Evolutionary conservation across 2,797 vertebrate genomes (phyloP).

Genomic region (Myotis findleyi): DNA sequence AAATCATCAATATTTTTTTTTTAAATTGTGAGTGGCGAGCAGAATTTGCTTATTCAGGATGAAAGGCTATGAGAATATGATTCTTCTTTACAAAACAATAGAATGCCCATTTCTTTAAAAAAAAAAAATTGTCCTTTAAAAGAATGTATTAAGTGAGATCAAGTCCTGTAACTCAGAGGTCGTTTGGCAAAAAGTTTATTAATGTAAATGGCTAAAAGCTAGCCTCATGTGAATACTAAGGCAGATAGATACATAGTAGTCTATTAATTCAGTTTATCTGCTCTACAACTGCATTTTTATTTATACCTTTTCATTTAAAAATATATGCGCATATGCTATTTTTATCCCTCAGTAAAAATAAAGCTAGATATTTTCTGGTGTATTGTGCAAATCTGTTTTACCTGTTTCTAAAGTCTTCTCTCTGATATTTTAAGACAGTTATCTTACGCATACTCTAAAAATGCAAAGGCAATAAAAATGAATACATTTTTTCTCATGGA

Average conservation of each 20-base stretch:
- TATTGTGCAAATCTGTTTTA: slow-evolving; percentile 67
- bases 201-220: slow-evolving; percentile 40
- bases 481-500: slow-evolving; percentile 34
- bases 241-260: slow-evolving; percentile 9
- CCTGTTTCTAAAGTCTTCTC: slow-evolving; percentile 71
- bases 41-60: slow-evolving; percentile 31
- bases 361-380: slow-evolving; percentile 63
- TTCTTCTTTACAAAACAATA: slow-evolving; percentile 38
- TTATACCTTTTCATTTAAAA: slow-evolving; percentile 76
- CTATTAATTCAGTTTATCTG: slow-evolving; percentile 60
- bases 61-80: neutral
- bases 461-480: slow-evolving; percentile 53
- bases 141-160: neutral
- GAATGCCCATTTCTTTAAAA: neutral
- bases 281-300: slow-evolving; percentile 66
- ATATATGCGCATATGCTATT: slow-evolving; percentile 68
- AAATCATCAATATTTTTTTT: neutral
- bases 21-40: neutral
- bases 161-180: slow-evolving; percentile 34
- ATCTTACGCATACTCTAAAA: slow-evolving; percentile 50
- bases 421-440: slow-evolving; percentile 65
- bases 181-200: slow-evolving; percentile 18
- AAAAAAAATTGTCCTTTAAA: neutral
- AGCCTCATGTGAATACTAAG: slow-evolving; percentile 17
- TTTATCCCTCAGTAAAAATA: slow-evolving; percentile 73